phyloP scores from a whole-genome alignment of 37 sponge, comb jelly and placozoan genomes.

The Spongilla lacustris region DNA sequence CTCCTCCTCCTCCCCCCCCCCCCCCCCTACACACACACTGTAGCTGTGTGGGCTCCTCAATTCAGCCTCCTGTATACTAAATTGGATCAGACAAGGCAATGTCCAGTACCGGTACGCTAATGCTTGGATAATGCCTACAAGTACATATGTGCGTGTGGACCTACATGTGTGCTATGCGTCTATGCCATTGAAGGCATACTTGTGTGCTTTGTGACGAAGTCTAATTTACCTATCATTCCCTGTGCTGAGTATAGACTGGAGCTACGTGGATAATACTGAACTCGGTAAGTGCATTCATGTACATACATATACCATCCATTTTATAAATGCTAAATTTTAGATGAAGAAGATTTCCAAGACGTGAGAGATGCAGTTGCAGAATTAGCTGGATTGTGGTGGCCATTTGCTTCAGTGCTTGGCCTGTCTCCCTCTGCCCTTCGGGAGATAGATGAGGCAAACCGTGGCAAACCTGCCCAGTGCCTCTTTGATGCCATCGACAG shows the following conservation, averaged over 20 bases:
- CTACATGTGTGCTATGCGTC: too few species aligned
- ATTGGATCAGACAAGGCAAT: too few species aligned
- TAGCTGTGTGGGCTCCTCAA: too few species aligned
- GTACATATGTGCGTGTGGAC: too few species aligned
- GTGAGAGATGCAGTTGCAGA: not conserved
- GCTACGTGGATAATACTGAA: not conserved
- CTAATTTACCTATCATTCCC: too few species aligned
- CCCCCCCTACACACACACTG: too few species aligned
- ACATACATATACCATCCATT: not conserved
- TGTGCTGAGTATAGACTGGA: not conserved
- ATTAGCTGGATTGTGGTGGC: not conserved
- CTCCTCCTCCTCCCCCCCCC: too few species aligned
- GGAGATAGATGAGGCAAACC: not conserved
- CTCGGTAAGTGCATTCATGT: not conserved
- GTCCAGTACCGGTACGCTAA: too few species aligned
- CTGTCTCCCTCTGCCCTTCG: not conserved
- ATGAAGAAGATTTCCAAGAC: not conserved
- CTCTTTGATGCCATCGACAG: not conserved
- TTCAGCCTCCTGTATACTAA: too few species aligned
- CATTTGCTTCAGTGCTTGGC: not conserved
- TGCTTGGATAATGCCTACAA: too few species aligned
- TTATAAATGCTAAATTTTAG: not conserved
- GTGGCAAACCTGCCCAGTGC: not conserved
- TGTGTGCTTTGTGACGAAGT: too few species aligned
- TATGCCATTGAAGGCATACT: too few species aligned